Base-by-base conservation (phyloP, 1,140 invertebrate genomes). In the Drosophila gunungcola region DNA sequence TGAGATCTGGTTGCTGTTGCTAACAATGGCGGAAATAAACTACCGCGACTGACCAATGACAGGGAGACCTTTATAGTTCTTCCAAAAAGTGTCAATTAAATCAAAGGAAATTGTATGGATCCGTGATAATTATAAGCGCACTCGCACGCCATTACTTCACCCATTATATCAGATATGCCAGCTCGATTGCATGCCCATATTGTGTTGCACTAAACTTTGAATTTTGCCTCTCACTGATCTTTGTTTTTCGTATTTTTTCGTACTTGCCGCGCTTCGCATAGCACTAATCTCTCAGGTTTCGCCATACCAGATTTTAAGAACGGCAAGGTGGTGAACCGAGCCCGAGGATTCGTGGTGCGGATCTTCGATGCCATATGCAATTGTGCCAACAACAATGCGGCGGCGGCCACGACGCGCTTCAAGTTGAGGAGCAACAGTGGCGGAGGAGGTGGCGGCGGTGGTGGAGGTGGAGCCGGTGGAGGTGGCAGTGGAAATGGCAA, bases 331-430 rank as follows among this genome's bases (percentile, higher is more conserved):
- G 94, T 94, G 6, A 92, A 92, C 55, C 92, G 94, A 13, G 94
- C 94, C 4, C 92, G 94, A 41, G 94, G 94, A 27, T 94, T 94
- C 80, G 93, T 94, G 21, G 90, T 94, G 41, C 93, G 94, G 45
- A 93, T 94, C 86, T 94, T 94, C 68, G 94, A 94, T 85, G 94
- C 93, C 10, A 93, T 94, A 42, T 94, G 94, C 91, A 94, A 94
- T 85, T 94, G 94, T 68, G 94, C 94, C 46, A 94, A 94, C 70
- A 94, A 93, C 3, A 93, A 93, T 36, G 93, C 93, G 4, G 93
- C 93, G 2, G 94, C 94, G 7, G 90, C 92, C 41, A 84, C 91
- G 29, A 83, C 88, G 34, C 84, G 91, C 1, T 86, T 91, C 49
- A 92, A 92, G 51, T 75, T 91, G 41, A 73, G 90, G 52, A 86